phyloP scores from a whole-genome alignment of 2,113 vertebrate genomes.

The Lycaon pictus region DNA sequence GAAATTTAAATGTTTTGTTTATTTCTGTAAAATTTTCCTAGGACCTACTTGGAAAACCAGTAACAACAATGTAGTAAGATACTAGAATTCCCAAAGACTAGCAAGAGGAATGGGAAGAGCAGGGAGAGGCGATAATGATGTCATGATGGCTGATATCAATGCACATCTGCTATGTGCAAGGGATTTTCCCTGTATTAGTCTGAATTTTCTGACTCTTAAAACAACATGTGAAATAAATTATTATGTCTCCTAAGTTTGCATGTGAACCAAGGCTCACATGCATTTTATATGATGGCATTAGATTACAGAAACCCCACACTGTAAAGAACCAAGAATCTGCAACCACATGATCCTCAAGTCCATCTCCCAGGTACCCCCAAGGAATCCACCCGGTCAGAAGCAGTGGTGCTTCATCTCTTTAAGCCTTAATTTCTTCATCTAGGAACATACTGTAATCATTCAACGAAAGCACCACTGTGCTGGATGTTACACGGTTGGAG shows the following conservation, averaged over 20 bases:
- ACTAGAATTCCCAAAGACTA: neutral
- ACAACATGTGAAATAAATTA: neutral
- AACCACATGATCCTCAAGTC: neutral
- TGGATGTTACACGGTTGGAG: no score
- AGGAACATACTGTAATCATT: neutral
- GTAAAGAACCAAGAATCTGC: neutral
- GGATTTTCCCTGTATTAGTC: neutral
- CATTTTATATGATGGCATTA: neutral
- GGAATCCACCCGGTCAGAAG: neutral
- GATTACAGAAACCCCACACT: neutral
- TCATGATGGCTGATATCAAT: neutral
- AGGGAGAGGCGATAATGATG: neutral
- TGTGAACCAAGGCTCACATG: neutral
- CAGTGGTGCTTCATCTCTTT: neutral
- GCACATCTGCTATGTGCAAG: rapidly evolving
- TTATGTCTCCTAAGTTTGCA: neutral
- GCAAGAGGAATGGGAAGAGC: neutral
- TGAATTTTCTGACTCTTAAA: neutral
- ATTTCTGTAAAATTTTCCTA: neutral
- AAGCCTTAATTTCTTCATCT: neutral
- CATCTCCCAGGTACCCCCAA: neutral
- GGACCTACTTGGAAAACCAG: neutral
- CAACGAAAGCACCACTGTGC: neutral
- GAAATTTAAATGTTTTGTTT: neutral
- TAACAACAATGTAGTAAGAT: neutral